Percentiles rank a stretch among this genome's conserved stretches.
Conservation (phyloP, 2,888 invertebrate species). For the Nebria salina region DNA sequence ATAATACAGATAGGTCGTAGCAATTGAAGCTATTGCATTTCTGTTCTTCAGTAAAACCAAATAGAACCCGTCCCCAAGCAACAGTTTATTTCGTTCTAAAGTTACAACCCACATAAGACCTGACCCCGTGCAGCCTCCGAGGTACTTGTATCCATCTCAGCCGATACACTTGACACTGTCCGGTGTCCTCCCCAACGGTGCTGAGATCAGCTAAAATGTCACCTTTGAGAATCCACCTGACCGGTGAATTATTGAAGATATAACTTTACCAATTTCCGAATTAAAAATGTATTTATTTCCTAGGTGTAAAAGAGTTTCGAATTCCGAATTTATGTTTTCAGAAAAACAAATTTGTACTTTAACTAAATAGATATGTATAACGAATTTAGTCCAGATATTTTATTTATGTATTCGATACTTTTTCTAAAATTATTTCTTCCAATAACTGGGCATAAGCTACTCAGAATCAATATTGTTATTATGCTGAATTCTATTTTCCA, state of each 20-base stretch:
- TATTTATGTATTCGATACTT: no score
- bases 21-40: neutral
- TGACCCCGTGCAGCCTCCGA: constrained; percentile 1
- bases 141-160: neutral
- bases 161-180: neutral
- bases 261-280: neutral
- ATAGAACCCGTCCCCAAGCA: constrained; percentile 38
- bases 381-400: no score
- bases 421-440: no score
- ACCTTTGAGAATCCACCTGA: neutral
- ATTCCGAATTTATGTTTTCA: neutral
- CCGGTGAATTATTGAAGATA: neutral
- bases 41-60: constrained; percentile 16
- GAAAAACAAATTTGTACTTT: no score
- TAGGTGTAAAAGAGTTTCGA: neutral
- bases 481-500: neutral
- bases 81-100: constrained; percentile 40
- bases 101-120: constrained; percentile 32
- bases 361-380: no score
- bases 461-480: neutral
- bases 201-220: neutral
- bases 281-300: neutral
- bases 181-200: neutral
- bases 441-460: neutral
- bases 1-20: neutral